Percentiles rank a stretch among this genome's conserved stretches.
Conservation (phyloP, 30 jellyfish, hydroid and myxozoan genomes). For the Hydractinia symbiolongicarpus region DNA sequence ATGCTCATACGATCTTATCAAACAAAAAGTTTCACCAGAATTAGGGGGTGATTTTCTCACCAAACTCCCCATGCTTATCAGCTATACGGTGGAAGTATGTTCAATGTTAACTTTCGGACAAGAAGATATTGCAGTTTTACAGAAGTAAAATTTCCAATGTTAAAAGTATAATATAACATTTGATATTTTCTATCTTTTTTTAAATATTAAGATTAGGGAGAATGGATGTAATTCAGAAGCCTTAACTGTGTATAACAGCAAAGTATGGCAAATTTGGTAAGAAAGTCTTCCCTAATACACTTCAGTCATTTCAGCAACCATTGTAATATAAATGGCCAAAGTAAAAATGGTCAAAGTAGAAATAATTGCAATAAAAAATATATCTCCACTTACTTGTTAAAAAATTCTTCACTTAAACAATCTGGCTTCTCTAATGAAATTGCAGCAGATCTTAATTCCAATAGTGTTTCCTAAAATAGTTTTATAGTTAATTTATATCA, state of each 20-base stretch:
- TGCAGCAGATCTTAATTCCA: slow-evolving; percentile 76
- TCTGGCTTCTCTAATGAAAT: slow-evolving; percentile 64
- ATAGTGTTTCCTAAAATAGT: slow-evolving; percentile 47
- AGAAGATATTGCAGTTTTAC: too few species aligned
- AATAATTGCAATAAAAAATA: neutral
- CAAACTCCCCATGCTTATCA: too few species aligned
- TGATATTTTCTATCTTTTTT: too few species aligned
- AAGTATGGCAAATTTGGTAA: too few species aligned
- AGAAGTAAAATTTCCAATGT: too few species aligned
- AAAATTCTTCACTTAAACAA: slow-evolving; percentile 56
- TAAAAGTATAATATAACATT: too few species aligned
- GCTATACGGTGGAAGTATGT: too few species aligned
- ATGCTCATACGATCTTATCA: too few species aligned
- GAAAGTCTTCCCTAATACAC: neutral
- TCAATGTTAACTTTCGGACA: too few species aligned
- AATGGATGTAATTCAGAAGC: neutral
- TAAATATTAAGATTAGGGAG: too few species aligned
- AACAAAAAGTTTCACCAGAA: too few species aligned
- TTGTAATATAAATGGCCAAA: slow-evolving; percentile 5
- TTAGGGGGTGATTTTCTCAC: too few species aligned
- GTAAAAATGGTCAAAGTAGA: neutral
- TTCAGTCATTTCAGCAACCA: neutral
- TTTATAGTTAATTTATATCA: neutral
- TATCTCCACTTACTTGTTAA: slow-evolving; percentile 20
- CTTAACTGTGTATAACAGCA: neutral